Conservation (phyloP, 2,888 invertebrate genomes). For the Tridacna crocea region DNA sequence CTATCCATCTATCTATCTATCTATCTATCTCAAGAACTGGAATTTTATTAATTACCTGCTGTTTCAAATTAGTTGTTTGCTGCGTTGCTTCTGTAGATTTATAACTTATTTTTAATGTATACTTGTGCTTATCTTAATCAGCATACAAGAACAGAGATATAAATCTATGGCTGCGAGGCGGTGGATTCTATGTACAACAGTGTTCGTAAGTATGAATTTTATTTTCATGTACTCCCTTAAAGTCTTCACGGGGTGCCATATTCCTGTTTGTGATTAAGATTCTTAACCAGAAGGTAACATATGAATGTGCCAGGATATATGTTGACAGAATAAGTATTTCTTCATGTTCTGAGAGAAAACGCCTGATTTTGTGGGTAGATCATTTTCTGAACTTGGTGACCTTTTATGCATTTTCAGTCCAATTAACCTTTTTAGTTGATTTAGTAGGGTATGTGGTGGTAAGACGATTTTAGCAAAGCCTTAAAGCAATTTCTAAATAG, state of each 20-base stretch:
- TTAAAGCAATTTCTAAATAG: too few species aligned
- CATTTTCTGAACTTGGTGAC: too few species aligned
- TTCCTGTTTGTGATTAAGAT: neutral
- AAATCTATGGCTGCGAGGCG: conserved; percentile 47
- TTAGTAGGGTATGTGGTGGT: too few species aligned
- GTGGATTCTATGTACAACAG: conserved; percentile 41
- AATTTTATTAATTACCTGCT: neutral
- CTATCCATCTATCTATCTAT: neutral
- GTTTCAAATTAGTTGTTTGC: neutral
- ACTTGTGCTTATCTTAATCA: neutral
- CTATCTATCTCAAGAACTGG: neutral
- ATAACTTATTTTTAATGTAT: neutral
- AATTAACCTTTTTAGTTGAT: too few species aligned
- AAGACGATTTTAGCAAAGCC: too few species aligned
- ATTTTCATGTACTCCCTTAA: neutral
- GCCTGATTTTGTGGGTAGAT: neutral
- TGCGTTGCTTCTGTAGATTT: neutral
- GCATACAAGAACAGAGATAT: conserved; percentile 43
- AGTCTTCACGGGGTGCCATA: neutral
- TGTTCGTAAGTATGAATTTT: conserved; percentile 36
- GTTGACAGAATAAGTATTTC: neutral
- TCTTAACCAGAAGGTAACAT: neutral
- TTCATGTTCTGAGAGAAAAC: neutral
- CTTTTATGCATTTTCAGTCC: too few species aligned
- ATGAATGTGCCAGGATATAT: neutral